These are phyloP conservation scores for Panthera leo DNA, from an alignment of 2,113 vertebrate genomes.

Conservation along the genomic window DNA sequence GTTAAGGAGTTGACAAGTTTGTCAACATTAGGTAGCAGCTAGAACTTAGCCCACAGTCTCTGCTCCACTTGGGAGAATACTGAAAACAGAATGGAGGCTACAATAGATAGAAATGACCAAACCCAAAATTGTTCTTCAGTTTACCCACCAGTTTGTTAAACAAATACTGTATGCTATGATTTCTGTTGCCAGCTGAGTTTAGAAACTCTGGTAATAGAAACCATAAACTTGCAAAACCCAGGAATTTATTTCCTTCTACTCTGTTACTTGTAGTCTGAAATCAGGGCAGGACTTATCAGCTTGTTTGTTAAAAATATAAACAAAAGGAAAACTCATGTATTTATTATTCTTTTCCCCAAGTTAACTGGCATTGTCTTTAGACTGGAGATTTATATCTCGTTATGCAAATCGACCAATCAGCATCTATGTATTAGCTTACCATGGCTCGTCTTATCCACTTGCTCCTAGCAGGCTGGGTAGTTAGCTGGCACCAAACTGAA, in stretches of 20 bases:
- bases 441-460: background rate
- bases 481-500: background rate
- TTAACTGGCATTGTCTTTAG: background rate
- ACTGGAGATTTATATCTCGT: background rate
- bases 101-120: background rate
- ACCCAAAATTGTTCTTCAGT: background rate
- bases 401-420: background rate
- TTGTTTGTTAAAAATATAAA: background rate
- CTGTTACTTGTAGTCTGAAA: background rate
- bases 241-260: background rate
- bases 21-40: background rate
- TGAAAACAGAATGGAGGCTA: background rate
- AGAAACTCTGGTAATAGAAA: background rate
- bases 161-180: background rate
- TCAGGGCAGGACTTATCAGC: background rate
- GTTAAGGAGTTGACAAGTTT: slow-evolving; percentile 23
- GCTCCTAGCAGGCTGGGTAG: background rate
- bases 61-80: background rate
- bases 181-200: background rate
- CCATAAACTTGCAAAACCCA: background rate
- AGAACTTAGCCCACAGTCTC: background rate
- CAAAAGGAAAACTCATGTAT: background rate
- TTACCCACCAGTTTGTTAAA: background rate
- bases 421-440: background rate
- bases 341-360: background rate